Evolutionary conservation across 92 coral and sea anemone species (phyloP).

Genomic region (Palythoa grandiflora): DNA sequence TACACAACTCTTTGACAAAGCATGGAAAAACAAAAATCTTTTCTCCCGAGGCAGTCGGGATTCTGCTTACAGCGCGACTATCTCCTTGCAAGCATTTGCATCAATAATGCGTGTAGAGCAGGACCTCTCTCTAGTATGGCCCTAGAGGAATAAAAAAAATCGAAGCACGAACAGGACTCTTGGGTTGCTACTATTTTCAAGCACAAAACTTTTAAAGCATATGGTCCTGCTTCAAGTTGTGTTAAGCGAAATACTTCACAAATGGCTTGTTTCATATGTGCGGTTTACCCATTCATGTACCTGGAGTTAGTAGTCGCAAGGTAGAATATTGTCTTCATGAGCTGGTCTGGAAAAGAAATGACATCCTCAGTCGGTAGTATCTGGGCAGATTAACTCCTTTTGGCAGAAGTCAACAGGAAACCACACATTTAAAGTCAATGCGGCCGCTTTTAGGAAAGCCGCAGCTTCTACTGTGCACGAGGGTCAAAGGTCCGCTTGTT

Average conservation of each 20-base stretch:
- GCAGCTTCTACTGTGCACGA: constrained; percentile 27
- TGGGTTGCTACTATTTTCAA: too few species aligned
- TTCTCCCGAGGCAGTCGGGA: background rate
- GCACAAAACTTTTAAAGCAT: too few species aligned
- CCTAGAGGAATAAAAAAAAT: too few species aligned
- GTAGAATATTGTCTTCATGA: background rate
- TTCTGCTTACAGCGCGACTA: too few species aligned
- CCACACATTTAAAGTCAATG: constrained; percentile 26
- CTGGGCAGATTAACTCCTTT: background rate
- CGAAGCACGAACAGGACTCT: too few species aligned
- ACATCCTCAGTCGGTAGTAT: background rate
- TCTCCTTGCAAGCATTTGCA: background rate
- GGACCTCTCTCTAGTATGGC: too few species aligned
- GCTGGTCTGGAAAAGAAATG: background rate
- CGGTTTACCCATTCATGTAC: background rate
- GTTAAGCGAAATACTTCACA: background rate
- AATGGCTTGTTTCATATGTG: constrained; percentile 6
- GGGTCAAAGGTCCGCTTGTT: constrained; percentile 1
- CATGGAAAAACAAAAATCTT: too few species aligned
- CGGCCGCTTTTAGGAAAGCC: constrained; percentile 59
- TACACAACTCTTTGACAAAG: too few species aligned
- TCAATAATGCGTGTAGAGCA: too few species aligned
- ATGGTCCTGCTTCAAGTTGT: too few species aligned
- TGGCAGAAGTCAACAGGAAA: constrained; percentile 34
- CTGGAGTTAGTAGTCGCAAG: background rate